Base-by-base conservation (phyloP, 2,797 vertebrate genomes). In the Stomatorhinus walkeri region DNA sequence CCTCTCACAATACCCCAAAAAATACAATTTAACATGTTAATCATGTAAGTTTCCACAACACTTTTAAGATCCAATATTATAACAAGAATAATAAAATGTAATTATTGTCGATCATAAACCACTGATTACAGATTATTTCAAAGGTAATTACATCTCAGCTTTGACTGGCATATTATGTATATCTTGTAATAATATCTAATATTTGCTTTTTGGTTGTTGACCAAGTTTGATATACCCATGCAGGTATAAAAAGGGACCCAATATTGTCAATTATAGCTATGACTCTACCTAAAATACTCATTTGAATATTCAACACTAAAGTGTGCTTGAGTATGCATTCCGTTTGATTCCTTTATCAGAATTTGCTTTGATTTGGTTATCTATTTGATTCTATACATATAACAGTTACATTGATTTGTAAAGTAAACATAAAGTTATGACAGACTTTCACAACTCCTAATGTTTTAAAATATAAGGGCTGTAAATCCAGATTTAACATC, bases 131-230 rank as follows among this genome's bases (percentile, higher is more conserved):
- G 49, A 28, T 68, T 89, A 89, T 32, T 3, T 14, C 59, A 54
- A 89, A 28, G 59, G 24, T 54, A 89, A 89, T 40, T 89, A 72
- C 49, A 72, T 7, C 36, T 61, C 32, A 88, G 52, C 32, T 40
- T 85, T 85, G 56, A 49, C 22, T 89, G 88, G 51, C 40, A 85
- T 85, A 36, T 22, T n/a, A 10, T 40, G 24, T 85, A 19, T 81
- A 36, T 49, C 19, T 72, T 43, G 16, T 6, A 89, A 52, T 61
- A 40, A 86, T 43, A 88, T n/a, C 10, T 7, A 36, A 19, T 46
- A 14, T 84, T 36, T 56, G 19, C 9, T 22, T 85, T 81, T 88
- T 52, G 32, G n/a, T 64, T 61, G 79, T 59, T 48, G n/a, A 59
- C 49, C 54, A 48, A 28, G 40, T 83, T 40, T 84, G 88, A 56